phyloP scores from a whole-genome alignment of 2,113 vertebrate species.

The Syrmaticus mikado region DNA sequence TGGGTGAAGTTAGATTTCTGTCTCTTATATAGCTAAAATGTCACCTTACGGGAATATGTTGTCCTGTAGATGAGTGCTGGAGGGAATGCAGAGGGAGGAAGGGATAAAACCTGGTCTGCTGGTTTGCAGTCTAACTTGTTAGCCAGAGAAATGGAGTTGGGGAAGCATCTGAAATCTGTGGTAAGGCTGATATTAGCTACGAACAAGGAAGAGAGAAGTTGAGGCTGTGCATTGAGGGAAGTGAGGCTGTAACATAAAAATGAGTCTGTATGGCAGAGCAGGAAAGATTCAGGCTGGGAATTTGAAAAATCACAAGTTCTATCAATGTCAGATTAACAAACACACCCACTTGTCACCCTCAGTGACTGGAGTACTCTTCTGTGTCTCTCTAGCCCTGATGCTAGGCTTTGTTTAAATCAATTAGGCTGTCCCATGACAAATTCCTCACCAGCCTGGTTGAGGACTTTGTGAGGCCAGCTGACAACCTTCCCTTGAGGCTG shows the following conservation, averaged over 20 bases:
- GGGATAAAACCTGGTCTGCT: neutral
- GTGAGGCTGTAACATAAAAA: neutral
- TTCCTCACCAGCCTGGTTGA: neutral
- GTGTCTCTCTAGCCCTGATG: neutral
- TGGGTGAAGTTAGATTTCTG: neutral
- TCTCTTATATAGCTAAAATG: neutral
- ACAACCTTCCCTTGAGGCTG: neutral
- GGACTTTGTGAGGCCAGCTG: neutral
- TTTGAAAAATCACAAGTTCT: neutral
- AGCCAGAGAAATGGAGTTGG: neutral
- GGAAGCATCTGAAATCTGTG: neutral
- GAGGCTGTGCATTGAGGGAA: too few relatives aligned
- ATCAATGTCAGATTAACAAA: neutral
- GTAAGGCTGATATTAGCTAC: neutral
- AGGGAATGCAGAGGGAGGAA: neutral
- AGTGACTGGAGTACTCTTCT: neutral
- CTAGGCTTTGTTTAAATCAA: neutral
- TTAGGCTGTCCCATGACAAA: neutral
- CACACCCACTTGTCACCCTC: neutral
- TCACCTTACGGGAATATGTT: neutral
- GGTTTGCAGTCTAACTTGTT: neutral
- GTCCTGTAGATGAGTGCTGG: neutral
- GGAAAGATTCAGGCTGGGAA: neutral
- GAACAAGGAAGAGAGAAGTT: neutral
- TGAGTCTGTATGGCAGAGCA: neutral